Percentiles rank a stretch among this genome's conserved stretches.
Evolutionary conservation across 2,113 vertebrate genomes (phyloP).

Genomic region (Mesembrinibis cayennensis): DNA sequence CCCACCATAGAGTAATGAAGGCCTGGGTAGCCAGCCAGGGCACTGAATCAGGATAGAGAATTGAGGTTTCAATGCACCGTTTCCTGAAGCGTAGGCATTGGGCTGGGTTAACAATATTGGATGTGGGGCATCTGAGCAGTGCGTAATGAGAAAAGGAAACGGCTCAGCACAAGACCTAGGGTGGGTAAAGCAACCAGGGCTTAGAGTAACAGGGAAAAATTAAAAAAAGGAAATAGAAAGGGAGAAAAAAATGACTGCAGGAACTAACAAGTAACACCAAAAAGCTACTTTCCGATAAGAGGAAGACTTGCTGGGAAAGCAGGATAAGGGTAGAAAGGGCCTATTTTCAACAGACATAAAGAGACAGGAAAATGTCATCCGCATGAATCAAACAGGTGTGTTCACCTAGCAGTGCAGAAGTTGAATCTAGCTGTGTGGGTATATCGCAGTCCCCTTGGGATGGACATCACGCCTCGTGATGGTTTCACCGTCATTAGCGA

Average conservation of each 20-base stretch:
- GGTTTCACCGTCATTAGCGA: neutral
- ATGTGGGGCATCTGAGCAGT: neutral
- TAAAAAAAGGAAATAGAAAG: conserved; percentile 17
- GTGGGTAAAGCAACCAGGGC: conserved; percentile 1
- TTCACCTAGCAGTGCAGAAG: neutral
- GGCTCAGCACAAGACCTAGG: conserved; percentile 32
- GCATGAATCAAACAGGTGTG: neutral
- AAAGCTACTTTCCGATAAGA: conserved; percentile 21
- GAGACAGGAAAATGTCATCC: neutral
- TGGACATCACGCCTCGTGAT: neutral
- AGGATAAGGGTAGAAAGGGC: neutral
- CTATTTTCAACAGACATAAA: neutral
- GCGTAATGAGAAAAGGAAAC: conserved; percentile 48
- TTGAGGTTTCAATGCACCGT: neutral
- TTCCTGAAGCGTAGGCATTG: neutral
- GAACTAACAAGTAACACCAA: conserved; percentile 1
- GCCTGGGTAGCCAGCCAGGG: neutral
- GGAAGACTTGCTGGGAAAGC: conserved; percentile 20
- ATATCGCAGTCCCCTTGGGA: neutral
- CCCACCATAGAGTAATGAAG: neutral
- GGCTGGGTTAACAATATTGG: conserved; percentile 9
- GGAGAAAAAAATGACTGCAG: neutral
- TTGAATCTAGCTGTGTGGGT: neutral
- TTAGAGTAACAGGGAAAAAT: neutral
- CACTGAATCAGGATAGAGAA: neutral